A percentile compares a stretch with the other conserved stretches of the same genome.
Evolutionary conservation across 2,113 vertebrate species (phyloP).

Genomic region (Pteruthius melanotis): DNA sequence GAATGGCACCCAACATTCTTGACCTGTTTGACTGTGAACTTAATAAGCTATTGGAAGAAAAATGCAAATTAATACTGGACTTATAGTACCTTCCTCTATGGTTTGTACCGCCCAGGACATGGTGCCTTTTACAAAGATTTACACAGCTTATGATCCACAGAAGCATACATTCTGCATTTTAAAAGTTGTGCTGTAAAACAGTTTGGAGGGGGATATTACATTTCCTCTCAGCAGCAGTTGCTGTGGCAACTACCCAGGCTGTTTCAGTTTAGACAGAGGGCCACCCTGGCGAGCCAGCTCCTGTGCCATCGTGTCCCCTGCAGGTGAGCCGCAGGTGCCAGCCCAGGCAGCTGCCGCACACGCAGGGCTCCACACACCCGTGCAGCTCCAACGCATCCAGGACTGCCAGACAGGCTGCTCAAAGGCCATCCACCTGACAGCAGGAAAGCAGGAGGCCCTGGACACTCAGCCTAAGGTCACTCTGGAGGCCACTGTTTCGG

Average conservation of each 20-base stretch:
- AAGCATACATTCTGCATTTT: not conserved
- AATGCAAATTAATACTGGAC: not conserved
- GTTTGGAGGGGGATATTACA: not conserved
- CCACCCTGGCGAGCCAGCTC: not conserved
- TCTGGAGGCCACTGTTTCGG: not conserved
- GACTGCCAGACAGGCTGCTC: not conserved
- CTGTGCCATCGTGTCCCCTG: not conserved
- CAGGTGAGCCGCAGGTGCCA: not conserved
- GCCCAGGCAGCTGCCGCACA: not conserved
- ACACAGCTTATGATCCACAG: not conserved
- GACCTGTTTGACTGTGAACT: not conserved
- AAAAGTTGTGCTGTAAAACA: not conserved
- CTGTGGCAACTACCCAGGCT: not conserved
- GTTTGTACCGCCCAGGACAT: rapidly evolving
- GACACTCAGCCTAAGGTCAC: not conserved
- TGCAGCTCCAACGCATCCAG: not conserved
- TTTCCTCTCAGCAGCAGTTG: not conserved
- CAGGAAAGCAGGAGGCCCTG: not conserved
- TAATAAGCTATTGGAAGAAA: not conserved
- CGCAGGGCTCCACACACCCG: not conserved
- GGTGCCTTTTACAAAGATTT: not conserved
- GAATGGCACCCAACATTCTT: not conserved
- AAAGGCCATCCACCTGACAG: rapidly evolving
- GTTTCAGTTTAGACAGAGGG: not conserved
- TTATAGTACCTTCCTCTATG: not conserved